phyloP scores from a whole-genome alignment of 1,140 invertebrate species.

The Eciton burchellii region DNA sequence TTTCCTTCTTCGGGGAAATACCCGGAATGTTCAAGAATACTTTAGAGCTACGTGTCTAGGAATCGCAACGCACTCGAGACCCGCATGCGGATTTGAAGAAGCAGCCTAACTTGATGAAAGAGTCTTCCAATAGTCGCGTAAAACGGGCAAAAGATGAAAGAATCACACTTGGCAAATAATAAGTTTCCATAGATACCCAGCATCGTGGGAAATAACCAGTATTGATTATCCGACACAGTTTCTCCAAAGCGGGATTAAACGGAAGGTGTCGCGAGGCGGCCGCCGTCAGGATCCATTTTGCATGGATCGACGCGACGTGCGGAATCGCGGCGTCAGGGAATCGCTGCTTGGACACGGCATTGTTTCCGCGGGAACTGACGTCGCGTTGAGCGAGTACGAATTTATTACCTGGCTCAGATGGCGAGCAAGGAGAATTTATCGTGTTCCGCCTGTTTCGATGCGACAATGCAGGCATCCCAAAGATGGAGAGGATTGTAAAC shows the following conservation, averaged over 20 bases:
- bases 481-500: conserved; percentile 2
- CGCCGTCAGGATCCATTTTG: conserved; percentile 30
- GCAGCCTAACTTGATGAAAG: background rate
- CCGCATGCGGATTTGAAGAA: background rate
- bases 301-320: background rate
- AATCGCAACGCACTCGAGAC: background rate
- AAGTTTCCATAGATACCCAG: conserved; percentile 2
- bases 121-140: background rate
- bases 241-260: conserved; percentile 39
- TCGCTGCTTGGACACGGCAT: background rate
- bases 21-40: background rate
- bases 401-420: conserved; percentile 36
- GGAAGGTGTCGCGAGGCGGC: background rate
- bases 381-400: conserved; percentile 27
- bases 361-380: background rate
- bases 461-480: conserved; percentile 17
- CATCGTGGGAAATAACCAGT: background rate
- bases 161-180: background rate
- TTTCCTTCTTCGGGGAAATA: conserved; percentile 12
- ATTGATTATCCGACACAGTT: conserved; percentile 32
- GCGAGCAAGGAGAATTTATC: conserved; percentile 35
- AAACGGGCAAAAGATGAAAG: conserved; percentile 8
- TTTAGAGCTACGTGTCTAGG: background rate
- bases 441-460: conserved; percentile 11
- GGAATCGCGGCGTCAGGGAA: conserved; percentile 17